phyloP scores from a whole-genome alignment of 1,140 invertebrate genomes.

The Zaprionus kolodkinae region DNA sequence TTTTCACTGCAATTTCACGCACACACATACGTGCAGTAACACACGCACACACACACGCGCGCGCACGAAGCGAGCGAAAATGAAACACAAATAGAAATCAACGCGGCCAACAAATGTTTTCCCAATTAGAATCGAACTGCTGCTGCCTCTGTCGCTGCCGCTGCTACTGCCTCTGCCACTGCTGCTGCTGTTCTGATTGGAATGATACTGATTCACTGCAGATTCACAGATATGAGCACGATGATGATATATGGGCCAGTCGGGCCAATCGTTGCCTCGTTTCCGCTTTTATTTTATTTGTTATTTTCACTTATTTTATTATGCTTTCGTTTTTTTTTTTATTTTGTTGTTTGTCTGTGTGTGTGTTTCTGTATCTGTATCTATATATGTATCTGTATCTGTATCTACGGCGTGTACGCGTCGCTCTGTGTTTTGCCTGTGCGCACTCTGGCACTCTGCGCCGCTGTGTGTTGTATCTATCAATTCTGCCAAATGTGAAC shows the following conservation, averaged over 20 bases:
- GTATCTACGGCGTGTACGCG: slow-evolving; percentile 34
- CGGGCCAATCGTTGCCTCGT: too few species aligned
- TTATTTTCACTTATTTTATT: not conserved
- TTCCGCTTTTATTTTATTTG: too few species aligned
- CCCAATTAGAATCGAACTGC: slow-evolving; percentile 57
- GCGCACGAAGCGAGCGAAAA: slow-evolving; percentile 1
- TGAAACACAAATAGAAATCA: slow-evolving; percentile 48
- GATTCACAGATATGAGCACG: too few species aligned
- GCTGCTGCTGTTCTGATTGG: slow-evolving; percentile 10
- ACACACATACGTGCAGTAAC: slow-evolving; percentile 22
- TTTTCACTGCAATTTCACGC: slow-evolving; percentile 43
- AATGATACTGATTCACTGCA: slow-evolving; percentile 35
- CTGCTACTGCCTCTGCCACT: slow-evolving; percentile 15
- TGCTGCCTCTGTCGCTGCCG: not conserved
- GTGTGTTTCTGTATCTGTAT: slow-evolving; percentile 44
- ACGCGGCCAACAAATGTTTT: slow-evolving; percentile 52
- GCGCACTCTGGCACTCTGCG: not conserved
- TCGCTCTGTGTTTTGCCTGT: slow-evolving; percentile 9
- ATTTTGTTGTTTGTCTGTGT: not conserved
- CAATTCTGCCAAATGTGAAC: slow-evolving; percentile 78
- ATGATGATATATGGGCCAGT: slow-evolving; percentile 39
- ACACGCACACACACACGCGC: slow-evolving; percentile 10
- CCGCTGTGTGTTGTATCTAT: slow-evolving; percentile 60
- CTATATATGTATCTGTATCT: slow-evolving; percentile 20
- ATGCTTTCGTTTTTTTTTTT: slow-evolving; percentile 12